Base-by-base conservation (phyloP, 2,797 vertebrate species). In the Taeniopygia guttata region DNA sequence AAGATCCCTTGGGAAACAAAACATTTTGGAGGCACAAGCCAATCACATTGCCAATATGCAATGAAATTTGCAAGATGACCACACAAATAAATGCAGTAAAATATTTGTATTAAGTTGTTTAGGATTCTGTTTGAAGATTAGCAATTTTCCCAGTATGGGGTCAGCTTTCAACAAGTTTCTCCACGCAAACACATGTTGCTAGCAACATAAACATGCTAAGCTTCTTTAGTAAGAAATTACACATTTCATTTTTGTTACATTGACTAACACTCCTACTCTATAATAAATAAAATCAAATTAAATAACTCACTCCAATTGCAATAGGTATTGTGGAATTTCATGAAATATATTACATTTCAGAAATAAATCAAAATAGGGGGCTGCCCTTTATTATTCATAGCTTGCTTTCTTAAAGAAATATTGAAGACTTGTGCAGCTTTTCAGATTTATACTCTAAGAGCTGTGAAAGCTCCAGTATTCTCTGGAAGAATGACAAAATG, bases 231-330 rank as follows among this genome's bases (percentile, higher is more conserved):
- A 43, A 75, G 42, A 82, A 83, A 69, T 87, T 60, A 85, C 40
- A 88, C 25, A 40, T 89, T 86, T 94, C 34, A 19, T 88, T 94
- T 95, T 90, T 90, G 75, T 84, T 56, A 46, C 60, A 80, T 63
- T 86, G 77, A 87, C 52, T 90, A 93, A 86, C 73, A 64, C 20
- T 32, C 13, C 18, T 42, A 49, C 22, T 23, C 56, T 67, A 36
- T 42, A 49, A 83, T 62, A 74, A 70, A 67, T 42, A 51, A 25
- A 58, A 42, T 16, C 21, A 74, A 75, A 62, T 15, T 8, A 84
- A 51, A 17, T 54, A 82, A 52, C 40, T 84, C n/a, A 15, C 27
- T 81, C 32, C 48, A 70, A 36, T 13, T 73, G 54, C 69, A 93
- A 8, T 40, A 42, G 8, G 6, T 67, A 78, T 80, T 62, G 55